Evolutionary conservation across 2,888 invertebrate species (phyloP).

Genomic region (Gari tellinella): DNA sequence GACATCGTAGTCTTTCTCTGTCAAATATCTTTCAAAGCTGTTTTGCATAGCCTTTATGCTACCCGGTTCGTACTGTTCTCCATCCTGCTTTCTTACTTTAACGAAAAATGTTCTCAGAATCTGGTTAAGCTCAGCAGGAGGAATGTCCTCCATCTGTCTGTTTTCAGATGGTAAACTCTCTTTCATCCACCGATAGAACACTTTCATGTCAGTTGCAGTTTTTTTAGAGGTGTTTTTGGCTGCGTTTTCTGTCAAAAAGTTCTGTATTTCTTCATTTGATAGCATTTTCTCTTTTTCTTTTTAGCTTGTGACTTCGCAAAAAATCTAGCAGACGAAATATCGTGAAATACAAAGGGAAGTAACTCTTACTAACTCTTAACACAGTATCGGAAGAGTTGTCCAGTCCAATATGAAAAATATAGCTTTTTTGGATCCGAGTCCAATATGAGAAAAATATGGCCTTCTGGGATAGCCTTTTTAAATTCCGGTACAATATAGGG

Average conservation of each 20-base stretch:
- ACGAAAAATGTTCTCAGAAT: conserved; percentile 12
- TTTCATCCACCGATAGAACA: conserved; percentile 2
- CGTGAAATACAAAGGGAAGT: too few relatives aligned
- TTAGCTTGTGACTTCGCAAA: too few relatives aligned
- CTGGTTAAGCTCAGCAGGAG: conserved; percentile 5
- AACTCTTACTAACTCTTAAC: too few relatives aligned
- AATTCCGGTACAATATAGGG: too few relatives aligned
- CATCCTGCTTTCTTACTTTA: not conserved
- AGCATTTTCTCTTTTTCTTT: too few relatives aligned
- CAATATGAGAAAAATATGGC: too few relatives aligned
- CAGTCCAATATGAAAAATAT: too few relatives aligned
- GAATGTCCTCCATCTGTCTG: conserved; percentile 13
- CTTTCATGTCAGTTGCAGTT: conserved; percentile 5
- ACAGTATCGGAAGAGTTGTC: too few relatives aligned
- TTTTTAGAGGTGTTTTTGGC: conserved; percentile 7
- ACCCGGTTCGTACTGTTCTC: not conserved
- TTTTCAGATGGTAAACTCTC: conserved; percentile 4
- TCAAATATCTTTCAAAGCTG: conserved; percentile 14
- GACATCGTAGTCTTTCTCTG: conserved; percentile 4
- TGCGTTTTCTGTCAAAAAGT: conserved; percentile 1
- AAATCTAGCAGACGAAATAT: too few relatives aligned
- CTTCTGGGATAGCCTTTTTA: too few relatives aligned
- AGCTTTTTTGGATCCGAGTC: too few relatives aligned
- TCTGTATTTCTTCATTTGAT: too few relatives aligned
- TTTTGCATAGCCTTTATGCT: conserved; percentile 19